Evolutionary conservation across 2,113 vertebrate genomes (phyloP), one percentile per base, ranked within the genome.

Genomic region (Gila orcuttii): DNA sequence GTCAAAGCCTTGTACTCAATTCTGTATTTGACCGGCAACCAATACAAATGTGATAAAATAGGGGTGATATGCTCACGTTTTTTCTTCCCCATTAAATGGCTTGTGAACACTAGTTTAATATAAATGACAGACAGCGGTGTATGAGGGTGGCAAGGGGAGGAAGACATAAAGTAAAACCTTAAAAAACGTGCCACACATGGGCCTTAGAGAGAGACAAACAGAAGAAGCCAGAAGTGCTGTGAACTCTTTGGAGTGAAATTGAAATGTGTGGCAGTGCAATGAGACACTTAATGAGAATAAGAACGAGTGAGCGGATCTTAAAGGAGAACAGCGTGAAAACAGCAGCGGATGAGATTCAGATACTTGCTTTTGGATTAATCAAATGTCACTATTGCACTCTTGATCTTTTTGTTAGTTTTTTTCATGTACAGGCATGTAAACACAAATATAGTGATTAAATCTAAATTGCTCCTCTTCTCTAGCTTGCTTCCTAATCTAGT

Each of bases 241-340:
- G 79, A 87, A 78, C 86, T 87, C 82, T 85, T 82, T 79, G 79
- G 81, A 87, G 73, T 87, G 83, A 88, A 90, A 89, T 90, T 89
- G 89, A 91, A 88, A 91, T 82, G 86, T 86, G 86, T 88, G 79
- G 55, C 79, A 78, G 89, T 88, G 79, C 80, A 79, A 79, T 88
- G 62, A 59, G 82, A 82, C 68, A 62, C 84, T 85, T 88, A 87
- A 88, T 87, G 84, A 86, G 79, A 88, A 31, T 60, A 39, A 86
- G 31, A 85, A 75, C 28, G 60, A 82, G 85, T 73, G 87, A 85
- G 66, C 52, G 36, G 47, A 74, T 84, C 87, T 88, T 88, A 88
- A 88, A 91, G 87, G 82, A 83, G 82, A 90, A 73, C 50, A 23
- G 60, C 73, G 52, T 85, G 82, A 85, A 76, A 50, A 81, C 62